Evolutionary conservation across 2,113 vertebrate genomes (phyloP), one percentile per base, ranked within the genome.

Genomic region (Pedionomus torquatus): DNA sequence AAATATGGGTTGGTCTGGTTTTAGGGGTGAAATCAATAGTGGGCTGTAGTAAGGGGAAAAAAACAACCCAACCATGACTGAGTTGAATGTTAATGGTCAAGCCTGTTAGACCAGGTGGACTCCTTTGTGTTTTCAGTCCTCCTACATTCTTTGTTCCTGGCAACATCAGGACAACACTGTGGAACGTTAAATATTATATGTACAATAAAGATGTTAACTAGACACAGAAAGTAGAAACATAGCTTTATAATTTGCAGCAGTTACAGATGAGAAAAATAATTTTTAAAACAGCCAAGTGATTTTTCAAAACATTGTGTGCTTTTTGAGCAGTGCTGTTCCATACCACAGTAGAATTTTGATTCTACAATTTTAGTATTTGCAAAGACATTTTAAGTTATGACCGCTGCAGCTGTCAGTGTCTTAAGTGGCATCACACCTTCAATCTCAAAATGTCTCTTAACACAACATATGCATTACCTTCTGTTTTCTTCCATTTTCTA

Each of bases 401-500:
- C 95, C 97, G 82, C 44, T 94, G 70, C 90, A 97, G 92, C 93
- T 96, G 96, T 93, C 93, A 83, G 87, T 83, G 84, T 89, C 84
- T 93, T 93, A 95, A 96, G 93, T 95, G 89, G 57, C 80, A 95
- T 96, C 94, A 95, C 95, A 97, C 92, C 41, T 96, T 92, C 90
- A 89, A 11, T 95, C 89, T 91, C n/a, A 72, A 39, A 91, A 89
- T 74, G 91, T 82, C 83, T 89, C 52, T 65, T 93, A 95, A 76
- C 96, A 93, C 89, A 82, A 87, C 92, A 96, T 95, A 97, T 95
- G 95, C 74, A 86, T 89, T 84, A 89, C 83, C 93, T 97, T 95
- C 97, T 96, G 95, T 93, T 97, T 97, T 94, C 85, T 95, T 92
- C 94, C 83, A 94, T 96, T 95, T 96, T 95, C 77, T 92, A 84